Percentiles rank a stretch among this genome's conserved stretches.
Evolutionary conservation across 1,140 invertebrate species (phyloP).

Genomic region (Coboldia fuscipes): DNA sequence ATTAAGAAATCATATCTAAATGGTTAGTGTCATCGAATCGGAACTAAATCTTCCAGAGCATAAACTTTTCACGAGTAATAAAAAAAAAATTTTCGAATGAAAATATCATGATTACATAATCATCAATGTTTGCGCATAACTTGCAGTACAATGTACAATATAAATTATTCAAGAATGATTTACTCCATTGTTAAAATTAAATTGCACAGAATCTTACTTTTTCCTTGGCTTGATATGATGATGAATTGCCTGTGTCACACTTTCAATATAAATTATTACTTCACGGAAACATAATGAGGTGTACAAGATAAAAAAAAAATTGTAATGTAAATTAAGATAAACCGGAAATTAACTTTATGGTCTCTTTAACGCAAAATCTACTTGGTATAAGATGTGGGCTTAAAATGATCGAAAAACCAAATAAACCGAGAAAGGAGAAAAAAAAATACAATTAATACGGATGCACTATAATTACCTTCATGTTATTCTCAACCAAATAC

Average conservation of each 20-base stretch:
- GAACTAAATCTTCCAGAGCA: neutral
- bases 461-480: constrained; percentile 56
- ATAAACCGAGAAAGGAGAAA: neutral
- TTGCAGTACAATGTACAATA: neutral
- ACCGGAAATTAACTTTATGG: too few species aligned
- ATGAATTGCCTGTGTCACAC: too few species aligned
- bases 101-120: neutral
- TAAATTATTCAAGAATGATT: neutral
- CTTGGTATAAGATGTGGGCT: too few species aligned
- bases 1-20: neutral
- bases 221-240: too few species aligned
- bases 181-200: neutral
- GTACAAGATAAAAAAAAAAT: too few species aligned
- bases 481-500: constrained; percentile 84
- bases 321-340: too few species aligned
- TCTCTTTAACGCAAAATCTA: too few species aligned
- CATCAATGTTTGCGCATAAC: neutral
- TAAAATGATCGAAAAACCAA: neutral
- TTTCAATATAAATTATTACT: too few species aligned
- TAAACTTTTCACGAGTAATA: neutral
- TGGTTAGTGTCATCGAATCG: neutral
- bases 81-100: neutral
- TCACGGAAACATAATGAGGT: too few species aligned
- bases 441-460: neutral
- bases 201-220: neutral